These are phyloP conservation scores for Neofelis nebulosa DNA, from an alignment of 2,113 vertebrate species.

Conservation along the genomic window DNA sequence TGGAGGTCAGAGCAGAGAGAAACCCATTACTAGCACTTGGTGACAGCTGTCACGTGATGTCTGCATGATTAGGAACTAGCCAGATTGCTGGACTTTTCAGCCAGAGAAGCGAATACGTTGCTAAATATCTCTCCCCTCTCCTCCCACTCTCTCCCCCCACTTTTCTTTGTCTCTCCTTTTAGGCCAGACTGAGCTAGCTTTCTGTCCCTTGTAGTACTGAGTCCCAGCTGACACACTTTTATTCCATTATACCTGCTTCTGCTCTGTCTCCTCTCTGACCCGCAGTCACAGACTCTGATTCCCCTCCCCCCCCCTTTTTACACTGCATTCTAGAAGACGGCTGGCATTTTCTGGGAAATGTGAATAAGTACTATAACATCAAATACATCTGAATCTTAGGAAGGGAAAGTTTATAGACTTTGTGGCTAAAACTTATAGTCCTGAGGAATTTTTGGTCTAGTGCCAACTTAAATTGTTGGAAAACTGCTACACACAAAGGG, in stretches of 20 bases:
- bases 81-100: not conserved
- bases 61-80: not conserved
- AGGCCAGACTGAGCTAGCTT: not conserved
- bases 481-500: not conserved
- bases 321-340: not conserved
- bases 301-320: not conserved
- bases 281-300: not conserved
- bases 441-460: constrained; percentile 1
- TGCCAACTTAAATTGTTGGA: not conserved
- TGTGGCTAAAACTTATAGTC: not conserved
- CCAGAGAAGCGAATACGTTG: not conserved
- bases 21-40: not conserved
- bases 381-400: not conserved
- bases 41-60: not conserved
- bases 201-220: not conserved
- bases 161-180: not conserved
- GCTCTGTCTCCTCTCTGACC: not conserved
- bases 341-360: not conserved
- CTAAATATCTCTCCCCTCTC: not conserved
- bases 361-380: not conserved
- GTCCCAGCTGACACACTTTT: not conserved
- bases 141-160: too few relatives aligned
- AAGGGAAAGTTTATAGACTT: not conserved
- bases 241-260: not conserved
- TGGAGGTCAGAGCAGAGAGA: not conserved